These are phyloP conservation scores for Athene noctua DNA, from an alignment of 2,113 vertebrate species.

Conservation along the genomic window DNA sequence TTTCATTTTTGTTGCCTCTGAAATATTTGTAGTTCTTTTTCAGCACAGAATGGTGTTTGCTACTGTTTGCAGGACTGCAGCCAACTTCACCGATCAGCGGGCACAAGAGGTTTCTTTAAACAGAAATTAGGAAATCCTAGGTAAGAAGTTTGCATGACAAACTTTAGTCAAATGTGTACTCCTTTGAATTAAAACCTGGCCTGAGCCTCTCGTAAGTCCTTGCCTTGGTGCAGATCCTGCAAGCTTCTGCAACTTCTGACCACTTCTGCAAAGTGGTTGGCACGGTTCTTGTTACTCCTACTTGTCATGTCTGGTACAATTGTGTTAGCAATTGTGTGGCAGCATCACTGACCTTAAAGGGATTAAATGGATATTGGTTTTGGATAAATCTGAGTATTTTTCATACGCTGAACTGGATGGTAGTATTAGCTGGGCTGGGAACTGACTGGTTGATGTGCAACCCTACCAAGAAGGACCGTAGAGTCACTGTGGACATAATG, in stretches of 20 bases:
- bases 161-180: neutral
- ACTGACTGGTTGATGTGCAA: neutral
- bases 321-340: neutral
- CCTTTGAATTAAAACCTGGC: neutral
- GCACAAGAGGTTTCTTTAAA: neutral
- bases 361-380: neutral
- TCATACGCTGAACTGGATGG: neutral
- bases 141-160: neutral
- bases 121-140: neutral
- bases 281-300: rapidly evolving
- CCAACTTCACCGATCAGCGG: neutral
- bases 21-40: neutral
- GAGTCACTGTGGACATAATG: neutral
- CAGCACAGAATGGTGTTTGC: neutral
- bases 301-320: neutral
- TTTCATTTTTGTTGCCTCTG: neutral
- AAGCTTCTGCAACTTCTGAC: rapidly evolving
- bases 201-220: neutral
- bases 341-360: neutral
- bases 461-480: rapidly evolving
- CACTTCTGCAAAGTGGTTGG: neutral
- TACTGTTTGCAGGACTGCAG: neutral
- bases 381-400: neutral
- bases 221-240: neutral
- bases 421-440: neutral